Percentiles rank a stretch among this genome's conserved stretches.
phyloP scores from a whole-genome alignment of 2,888 invertebrate species.

The Caradrina kadenii region DNA sequence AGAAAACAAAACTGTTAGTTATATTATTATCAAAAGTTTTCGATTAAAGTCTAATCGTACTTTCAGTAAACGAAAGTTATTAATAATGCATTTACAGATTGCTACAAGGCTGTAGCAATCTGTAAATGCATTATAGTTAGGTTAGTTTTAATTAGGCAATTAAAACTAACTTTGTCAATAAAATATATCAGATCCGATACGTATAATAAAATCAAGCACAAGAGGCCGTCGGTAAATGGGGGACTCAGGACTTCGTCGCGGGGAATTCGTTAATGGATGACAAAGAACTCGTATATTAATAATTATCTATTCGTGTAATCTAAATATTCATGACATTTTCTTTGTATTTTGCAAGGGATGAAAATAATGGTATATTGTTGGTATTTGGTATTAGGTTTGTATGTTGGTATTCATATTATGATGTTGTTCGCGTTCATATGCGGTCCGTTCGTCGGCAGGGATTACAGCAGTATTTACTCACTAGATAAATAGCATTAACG shows the following conservation, averaged over 20 bases:
- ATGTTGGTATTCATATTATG: constrained; percentile 16
- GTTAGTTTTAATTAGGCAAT: no score
- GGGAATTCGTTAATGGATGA: constrained; percentile 77
- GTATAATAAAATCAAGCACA: constrained; percentile 1
- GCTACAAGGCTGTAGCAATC: no score
- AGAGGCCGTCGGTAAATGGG: constrained; percentile 51
- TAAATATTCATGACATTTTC: constrained; percentile 47
- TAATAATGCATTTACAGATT: background rate
- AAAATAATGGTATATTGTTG: constrained; percentile 32
- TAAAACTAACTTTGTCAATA: constrained; percentile 2
- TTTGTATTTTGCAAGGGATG: constrained; percentile 37
- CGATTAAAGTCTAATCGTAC: background rate
- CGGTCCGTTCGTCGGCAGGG: constrained; percentile 13
- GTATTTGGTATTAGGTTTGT: no score
- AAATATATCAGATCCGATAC: background rate
- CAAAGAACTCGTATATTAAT: constrained; percentile 66
- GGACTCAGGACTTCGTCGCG: constrained; percentile 61
- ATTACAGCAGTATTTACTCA: constrained; percentile 38
- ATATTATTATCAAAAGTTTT: no score
- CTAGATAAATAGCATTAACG: constrained; percentile 37
- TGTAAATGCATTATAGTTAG: no score
- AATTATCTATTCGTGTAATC: constrained; percentile 48
- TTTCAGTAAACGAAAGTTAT: background rate
- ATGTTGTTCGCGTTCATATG: constrained; percentile 35
- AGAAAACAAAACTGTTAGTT: background rate